Evolutionary conservation across 2,888 invertebrate genomes (phyloP), one percentile per base, ranked within the genome.

Genomic region (Oithona nana): DNA sequence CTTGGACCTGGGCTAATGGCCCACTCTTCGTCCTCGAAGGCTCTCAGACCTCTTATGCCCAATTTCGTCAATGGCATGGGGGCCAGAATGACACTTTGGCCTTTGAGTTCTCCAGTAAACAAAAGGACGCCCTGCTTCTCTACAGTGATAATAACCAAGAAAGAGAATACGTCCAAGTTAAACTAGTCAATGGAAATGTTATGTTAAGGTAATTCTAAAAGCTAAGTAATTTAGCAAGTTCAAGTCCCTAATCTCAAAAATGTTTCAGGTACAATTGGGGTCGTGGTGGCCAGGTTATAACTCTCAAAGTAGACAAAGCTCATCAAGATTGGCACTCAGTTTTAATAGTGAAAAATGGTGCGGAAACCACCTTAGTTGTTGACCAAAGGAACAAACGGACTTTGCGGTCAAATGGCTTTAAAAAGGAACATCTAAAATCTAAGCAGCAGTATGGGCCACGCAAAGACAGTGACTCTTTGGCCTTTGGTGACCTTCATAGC

Each of bases 61-160:
- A 89, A 71, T 92, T 89, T 74, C 81, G 86, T 31, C 88, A 89
- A 74, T 95, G 95, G 95, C 56, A 57, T 30, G 66, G 86, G 50
- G 92, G 86, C 1, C 77, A 87, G 13, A 94, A 94, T 74, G 92
- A 92, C 56, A 86, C 87, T 11, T 74, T 95, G 64, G 88, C 88
- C 72, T 82, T 95, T 71, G 93, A 95, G 74, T 93, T 97, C 76
- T 89, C 88, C 77, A 57, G 29, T 20, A 13, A 28, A 16, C 86
- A 87, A 72, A 86, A 85, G 0, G 88, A 90, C 74, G 93, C 92
- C 24, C 75, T 95, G 66, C 77, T 97, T 56, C 76, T 95, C 68
- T 95, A 95, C 73, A 90, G 93, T 6, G 94, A 95, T 72, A 94
- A 95, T 72, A 92, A 89, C 1, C 92, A 92, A 16, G 86, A 86